phyloP scores from a whole-genome alignment of 2,113 vertebrate species.

The Rhea americana region DNA sequence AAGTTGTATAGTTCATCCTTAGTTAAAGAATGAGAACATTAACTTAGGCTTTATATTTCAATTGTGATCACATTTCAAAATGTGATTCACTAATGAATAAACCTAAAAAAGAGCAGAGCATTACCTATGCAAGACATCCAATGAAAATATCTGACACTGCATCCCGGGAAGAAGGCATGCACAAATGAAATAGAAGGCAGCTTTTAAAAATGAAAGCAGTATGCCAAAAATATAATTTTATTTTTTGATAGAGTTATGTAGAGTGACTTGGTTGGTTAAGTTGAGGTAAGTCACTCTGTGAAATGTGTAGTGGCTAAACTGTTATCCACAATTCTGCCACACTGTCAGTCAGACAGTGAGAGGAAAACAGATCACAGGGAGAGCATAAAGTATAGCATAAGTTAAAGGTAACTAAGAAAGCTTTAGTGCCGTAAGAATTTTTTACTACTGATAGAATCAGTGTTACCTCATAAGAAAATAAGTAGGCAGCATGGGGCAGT shows the following conservation, averaged over 20 bases:
- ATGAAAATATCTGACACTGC: background rate
- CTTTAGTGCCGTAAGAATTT: background rate
- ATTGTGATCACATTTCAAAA: too few species aligned
- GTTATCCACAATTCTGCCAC: background rate
- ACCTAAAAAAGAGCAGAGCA: background rate
- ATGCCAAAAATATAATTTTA: conserved; percentile 22
- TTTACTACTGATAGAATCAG: background rate
- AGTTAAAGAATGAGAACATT: background rate
- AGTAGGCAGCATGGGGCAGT: fast-evolving
- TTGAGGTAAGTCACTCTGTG: background rate
- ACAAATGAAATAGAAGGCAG: background rate
- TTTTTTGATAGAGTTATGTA: background rate
- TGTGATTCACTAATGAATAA: conserved; percentile 48
- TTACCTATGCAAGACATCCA: conserved; percentile 11
- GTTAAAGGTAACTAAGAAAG: fast-evolving
- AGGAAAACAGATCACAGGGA: background rate
- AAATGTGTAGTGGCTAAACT: background rate
- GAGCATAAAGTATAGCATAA: fast-evolving
- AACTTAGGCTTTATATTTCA: background rate
- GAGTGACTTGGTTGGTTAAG: background rate
- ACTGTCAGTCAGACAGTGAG: background rate
- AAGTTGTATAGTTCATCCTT: background rate
- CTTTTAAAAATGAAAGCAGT: background rate
- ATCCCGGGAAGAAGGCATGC: background rate
- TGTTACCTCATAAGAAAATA: fast-evolving